Evolutionary conservation across 1,140 invertebrate species (phyloP), one percentile per base, ranked within the genome.

Genomic region (Drosophila murphyi): DNA sequence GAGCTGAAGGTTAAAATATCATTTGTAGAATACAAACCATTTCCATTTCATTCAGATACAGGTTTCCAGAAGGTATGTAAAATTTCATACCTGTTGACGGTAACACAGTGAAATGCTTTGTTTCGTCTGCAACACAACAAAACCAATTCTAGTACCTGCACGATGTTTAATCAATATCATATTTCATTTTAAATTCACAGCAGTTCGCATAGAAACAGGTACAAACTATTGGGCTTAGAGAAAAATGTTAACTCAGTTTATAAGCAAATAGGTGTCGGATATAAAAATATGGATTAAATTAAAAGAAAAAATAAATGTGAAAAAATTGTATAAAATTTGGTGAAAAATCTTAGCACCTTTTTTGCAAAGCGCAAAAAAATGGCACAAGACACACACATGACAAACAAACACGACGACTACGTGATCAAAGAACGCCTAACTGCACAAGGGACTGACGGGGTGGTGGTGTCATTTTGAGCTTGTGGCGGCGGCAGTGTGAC

Each of bases 341-440:
- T 51, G 47, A n/a, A 74, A 63, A 63, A 55, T 68, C 48, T 41
- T 43, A 62, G 43, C 52, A 74, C 57, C 65, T 74, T 54, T 65
- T 65, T 28, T 52, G 47, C 67, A 63, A 45, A 71, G 39, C 52
- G 60, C 73, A 72, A 72, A 63, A 51, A 70, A 76, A 76, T 76
- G 41, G 35, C 52, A 76, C 47, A 59, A 43, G 1, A n/a, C 55
- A 59, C 32, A 55, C 54, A 57, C 48, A 55, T 62, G 72, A 51
- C 72, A 74, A 74, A 57, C 65, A 74, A 47, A 73, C 64, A 34
- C 56, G 65, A 62, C 72, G 65, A 62, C 72, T 74, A 74, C 72
- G 72, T 74, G 72, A 74, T 74, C 72, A 74, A 74, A 70, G 72
- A 74, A 56, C 65, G 45, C 5, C 71, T 69, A 69, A 68, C 56